Evolutionary conservation across 2,113 vertebrate species (phyloP).

Genomic region (Neogobius melanostomus): DNA sequence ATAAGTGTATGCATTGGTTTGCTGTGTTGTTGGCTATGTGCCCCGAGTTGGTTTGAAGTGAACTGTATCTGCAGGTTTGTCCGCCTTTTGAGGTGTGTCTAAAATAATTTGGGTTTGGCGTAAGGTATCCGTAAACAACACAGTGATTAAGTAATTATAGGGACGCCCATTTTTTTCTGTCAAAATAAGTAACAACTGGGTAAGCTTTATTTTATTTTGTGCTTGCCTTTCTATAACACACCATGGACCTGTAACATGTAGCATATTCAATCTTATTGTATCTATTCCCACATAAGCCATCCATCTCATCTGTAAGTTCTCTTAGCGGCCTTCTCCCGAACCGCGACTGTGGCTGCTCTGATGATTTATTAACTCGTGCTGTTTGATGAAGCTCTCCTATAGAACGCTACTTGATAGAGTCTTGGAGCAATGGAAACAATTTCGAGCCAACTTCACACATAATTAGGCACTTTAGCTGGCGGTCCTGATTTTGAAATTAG

Average conservation of each 20-base stretch:
- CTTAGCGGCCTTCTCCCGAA: conserved; percentile 15
- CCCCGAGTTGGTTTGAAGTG: no score
- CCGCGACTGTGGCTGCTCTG: conserved; percentile 33
- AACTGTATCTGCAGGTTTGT: no score
- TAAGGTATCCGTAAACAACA: no score
- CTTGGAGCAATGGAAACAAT: conserved; percentile 69
- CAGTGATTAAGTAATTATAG: no score
- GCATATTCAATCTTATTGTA: background rate
- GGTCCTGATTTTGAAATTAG: conserved; percentile 64
- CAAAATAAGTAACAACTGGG: no score
- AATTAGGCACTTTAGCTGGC: conserved; percentile 73
- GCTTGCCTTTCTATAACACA: background rate
- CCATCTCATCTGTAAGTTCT: conserved; percentile 11
- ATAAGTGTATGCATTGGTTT: no score
- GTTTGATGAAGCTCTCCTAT: conserved; percentile 65
- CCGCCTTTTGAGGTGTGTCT: no score
- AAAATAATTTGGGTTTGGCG: no score
- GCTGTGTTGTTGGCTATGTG: no score
- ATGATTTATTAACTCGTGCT: conserved; percentile 72
- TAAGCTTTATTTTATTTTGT: no score
- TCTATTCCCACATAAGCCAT: background rate
- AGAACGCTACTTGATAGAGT: conserved; percentile 66
- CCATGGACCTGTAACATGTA: background rate
- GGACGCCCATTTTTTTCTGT: no score
- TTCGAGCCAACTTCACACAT: conserved; percentile 74